Evolutionary conservation across 2,888 invertebrate genomes (phyloP).

Genomic region (Aspidapion aeneum): DNA sequence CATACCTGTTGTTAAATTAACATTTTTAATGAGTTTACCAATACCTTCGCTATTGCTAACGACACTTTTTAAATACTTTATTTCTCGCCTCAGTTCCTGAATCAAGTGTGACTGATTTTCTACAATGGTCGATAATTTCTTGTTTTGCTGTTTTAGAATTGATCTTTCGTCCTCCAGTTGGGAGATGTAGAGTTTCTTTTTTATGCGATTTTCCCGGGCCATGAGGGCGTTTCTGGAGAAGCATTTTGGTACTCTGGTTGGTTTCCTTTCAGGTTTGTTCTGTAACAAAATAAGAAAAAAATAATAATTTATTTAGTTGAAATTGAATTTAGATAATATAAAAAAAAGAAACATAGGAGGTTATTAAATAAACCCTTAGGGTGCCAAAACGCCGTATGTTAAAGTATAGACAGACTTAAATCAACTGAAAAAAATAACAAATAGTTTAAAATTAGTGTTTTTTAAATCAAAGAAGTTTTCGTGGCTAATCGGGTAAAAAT

Average conservation of each 20-base stretch:
- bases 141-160: constrained; percentile 48
- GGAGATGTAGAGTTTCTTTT: constrained; percentile 58
- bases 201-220: constrained; percentile 59
- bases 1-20: constrained; percentile 46
- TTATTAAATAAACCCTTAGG: no score
- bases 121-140: constrained; percentile 48
- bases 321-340: no score
- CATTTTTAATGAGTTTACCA: constrained; percentile 49
- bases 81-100: constrained; percentile 51
- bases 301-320: background rate
- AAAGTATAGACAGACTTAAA: no score
- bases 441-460: no score
- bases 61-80: constrained; percentile 54
- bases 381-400: no score
- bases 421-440: no score
- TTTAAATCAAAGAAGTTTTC: no score
- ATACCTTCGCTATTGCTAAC: constrained; percentile 55
- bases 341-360: no score
- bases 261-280: constrained; percentile 25
- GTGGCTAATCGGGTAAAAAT: no score
- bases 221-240: constrained; percentile 57
- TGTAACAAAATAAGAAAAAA: constrained; percentile 5
- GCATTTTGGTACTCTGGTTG: constrained; percentile 43
- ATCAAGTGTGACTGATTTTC: constrained; percentile 50
- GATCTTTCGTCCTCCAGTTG: constrained; percentile 53